phyloP scores from a whole-genome alignment of 2,797 vertebrate genomes.

The Gymnoscopelus microlampas region DNA sequence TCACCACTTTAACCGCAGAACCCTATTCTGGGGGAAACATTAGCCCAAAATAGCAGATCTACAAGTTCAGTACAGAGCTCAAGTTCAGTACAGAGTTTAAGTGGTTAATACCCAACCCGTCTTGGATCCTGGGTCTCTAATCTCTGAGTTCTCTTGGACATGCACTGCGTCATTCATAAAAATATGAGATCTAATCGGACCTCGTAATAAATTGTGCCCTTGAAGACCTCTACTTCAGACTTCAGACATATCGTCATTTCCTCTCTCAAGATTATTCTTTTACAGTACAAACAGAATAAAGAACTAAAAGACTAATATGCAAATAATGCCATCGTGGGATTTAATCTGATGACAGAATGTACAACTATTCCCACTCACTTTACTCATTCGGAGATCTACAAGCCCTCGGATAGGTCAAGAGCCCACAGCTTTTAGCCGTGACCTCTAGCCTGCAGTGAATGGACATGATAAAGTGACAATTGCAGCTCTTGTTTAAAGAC shows the following conservation, averaged over 20 bases:
- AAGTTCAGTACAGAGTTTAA: too few species aligned
- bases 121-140: too few species aligned
- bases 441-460: conserved; percentile 39
- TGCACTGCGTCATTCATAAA: too few species aligned
- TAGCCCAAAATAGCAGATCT: too few species aligned
- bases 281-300: neutral
- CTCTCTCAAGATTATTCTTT: neutral
- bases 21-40: neutral
- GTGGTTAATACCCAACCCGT: too few species aligned
- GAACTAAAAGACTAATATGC: conserved; percentile 14
- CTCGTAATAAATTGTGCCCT: too few species aligned
- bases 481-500: conserved; percentile 50
- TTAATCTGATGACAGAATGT: conserved; percentile 12
- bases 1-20: neutral
- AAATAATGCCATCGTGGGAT: conserved; percentile 35
- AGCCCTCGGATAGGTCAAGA: conserved; percentile 46
- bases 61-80: too few species aligned
- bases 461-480: conserved; percentile 52
- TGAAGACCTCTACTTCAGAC: neutral
- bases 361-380: conserved; percentile 34
- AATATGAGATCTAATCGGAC: too few species aligned
- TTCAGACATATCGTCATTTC: neutral
- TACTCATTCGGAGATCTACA: conserved; percentile 2
- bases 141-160: too few species aligned
- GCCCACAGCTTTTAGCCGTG: conserved; percentile 33